Base-by-base conservation (phyloP, 2,113 vertebrate genomes). In the Osmerus eperlanus region DNA sequence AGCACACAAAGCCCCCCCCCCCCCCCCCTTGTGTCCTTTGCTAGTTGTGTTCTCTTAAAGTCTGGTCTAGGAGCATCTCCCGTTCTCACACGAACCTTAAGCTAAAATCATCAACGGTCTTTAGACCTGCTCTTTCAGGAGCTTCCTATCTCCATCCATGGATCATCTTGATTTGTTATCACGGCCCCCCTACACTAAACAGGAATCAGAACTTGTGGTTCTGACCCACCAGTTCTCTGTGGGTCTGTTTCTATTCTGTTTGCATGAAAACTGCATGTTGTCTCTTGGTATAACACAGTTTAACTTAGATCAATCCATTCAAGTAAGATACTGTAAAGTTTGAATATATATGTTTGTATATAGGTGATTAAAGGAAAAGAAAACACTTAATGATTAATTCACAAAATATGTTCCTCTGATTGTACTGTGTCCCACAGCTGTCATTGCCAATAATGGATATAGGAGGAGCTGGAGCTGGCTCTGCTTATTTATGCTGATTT, bases 271-370 rank as follows among this genome's bases (percentile, higher is more conserved):
- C 59, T 19, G 23, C 9, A 61, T 21, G 59, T 4, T 21, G 59
- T 4, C 13, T 62, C 11, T 28, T 28, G 6, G 14, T 13, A 61
- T n/a, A 28, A 29, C 59, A 28, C 58, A 4, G 23, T 60, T 62
- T 29, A 16, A 23, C n/a, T 60, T 60, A 12, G 19, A n/a, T 21
- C n/a, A 9, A 19, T 18, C n/a, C 5, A 9, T 59, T 21, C 1
- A 23, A 1, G 21, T 23, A 23, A 60, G 16, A 23, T 60, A 21
- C 19, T 70, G 72, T 78, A 82, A 76, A 16, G 70, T 61, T 65
- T 54, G 63, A 68, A 53, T 67, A 68, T 74, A 77, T 87, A 82
- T 85, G 81, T 87, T 84, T 85, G 36, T 78, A 82, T 32, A 72
- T 75, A 75, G 66, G 75, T 52, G 3, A 65, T 51, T 69, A 69